Evolutionary conservation across 2,113 vertebrate species (phyloP).

Genomic region (Hypomesus transpacificus): DNA sequence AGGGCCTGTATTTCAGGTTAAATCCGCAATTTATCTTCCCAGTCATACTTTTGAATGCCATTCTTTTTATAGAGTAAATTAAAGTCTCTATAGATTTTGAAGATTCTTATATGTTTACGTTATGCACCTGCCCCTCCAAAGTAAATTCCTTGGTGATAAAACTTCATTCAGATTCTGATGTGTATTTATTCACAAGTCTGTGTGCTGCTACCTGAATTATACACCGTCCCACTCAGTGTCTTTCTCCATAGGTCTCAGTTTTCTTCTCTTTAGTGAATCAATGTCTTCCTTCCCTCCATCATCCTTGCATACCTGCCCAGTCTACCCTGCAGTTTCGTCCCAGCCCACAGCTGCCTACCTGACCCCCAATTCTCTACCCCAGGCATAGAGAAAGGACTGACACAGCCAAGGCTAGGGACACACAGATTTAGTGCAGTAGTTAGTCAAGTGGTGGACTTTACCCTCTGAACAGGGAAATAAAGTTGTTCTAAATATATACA

Average conservation of each 20-base stretch:
- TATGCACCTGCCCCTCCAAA: too few relatives aligned
- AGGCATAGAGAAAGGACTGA: neutral
- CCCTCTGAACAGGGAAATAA: conserved; percentile 22
- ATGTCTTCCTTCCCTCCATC: neutral
- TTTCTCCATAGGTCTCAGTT: neutral
- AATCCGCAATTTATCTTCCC: neutral
- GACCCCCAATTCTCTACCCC: neutral
- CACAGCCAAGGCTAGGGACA: neutral
- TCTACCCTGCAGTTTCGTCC: neutral
- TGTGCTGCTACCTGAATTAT: neutral
- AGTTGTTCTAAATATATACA: conserved; percentile 7
- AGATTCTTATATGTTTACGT: too few relatives aligned
- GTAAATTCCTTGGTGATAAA: too few relatives aligned
- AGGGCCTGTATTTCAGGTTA: neutral
- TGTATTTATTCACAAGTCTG: too few relatives aligned
- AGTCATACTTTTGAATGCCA: neutral
- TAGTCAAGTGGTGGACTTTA: conserved; percentile 16
- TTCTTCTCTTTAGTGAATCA: neutral
- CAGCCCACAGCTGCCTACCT: too few relatives aligned
- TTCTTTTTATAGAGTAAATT: too few relatives aligned
- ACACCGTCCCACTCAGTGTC: neutral
- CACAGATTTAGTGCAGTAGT: conserved; percentile 16
- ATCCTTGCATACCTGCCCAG: too few relatives aligned
- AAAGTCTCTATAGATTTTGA: too few relatives aligned
- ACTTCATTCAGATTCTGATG: too few relatives aligned